Conservation (phyloP, 2,888 invertebrate species). For the Amphipyra tragopoginis region DNA sequence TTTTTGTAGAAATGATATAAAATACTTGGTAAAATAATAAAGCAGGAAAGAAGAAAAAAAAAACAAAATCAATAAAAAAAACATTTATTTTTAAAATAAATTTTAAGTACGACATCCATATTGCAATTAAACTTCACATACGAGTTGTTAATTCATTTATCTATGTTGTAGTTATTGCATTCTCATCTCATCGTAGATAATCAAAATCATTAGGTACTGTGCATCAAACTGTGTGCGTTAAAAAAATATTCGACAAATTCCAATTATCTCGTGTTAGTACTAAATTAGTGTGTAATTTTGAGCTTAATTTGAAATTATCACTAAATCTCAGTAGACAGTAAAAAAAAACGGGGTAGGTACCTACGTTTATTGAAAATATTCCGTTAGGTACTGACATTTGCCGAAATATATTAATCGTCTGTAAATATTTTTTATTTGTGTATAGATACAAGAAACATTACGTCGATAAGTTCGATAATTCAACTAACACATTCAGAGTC, state of each 20-base stretch:
- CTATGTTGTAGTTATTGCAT: background rate
- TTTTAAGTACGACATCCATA: constrained; percentile 68
- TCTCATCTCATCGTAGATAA: background rate
- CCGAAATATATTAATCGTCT: background rate
- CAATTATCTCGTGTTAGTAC: constrained; percentile 29
- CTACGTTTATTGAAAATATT: background rate
- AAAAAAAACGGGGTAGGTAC: constrained; percentile 1
- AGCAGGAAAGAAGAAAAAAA: constrained; percentile 26
- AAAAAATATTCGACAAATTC: constrained; percentile 1
- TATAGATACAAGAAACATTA: background rate
- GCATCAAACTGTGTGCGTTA: constrained; percentile 1
- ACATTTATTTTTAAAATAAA: constrained; percentile 62
- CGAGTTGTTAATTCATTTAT: constrained; percentile 16
- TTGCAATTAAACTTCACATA: constrained; percentile 33
- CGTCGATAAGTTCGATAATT: background rate
- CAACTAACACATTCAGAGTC: constrained; percentile 6
- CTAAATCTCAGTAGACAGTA: constrained; percentile 12
- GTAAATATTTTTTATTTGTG: constrained; percentile 2
- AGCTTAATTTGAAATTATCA: constrained; percentile 27
- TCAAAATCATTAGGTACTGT: no score
- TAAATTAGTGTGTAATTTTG: constrained; percentile 18
- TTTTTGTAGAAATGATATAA: constrained; percentile 15
- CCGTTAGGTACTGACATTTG: no score
- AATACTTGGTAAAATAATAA: background rate
- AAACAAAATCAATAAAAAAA: constrained; percentile 62